Percentiles rank a stretch among this genome's conserved stretches.
These are phyloP conservation scores for Amphipyra tragopoginis DNA, from an alignment of 2,888 invertebrate genomes.

Conservation along the genomic window DNA sequence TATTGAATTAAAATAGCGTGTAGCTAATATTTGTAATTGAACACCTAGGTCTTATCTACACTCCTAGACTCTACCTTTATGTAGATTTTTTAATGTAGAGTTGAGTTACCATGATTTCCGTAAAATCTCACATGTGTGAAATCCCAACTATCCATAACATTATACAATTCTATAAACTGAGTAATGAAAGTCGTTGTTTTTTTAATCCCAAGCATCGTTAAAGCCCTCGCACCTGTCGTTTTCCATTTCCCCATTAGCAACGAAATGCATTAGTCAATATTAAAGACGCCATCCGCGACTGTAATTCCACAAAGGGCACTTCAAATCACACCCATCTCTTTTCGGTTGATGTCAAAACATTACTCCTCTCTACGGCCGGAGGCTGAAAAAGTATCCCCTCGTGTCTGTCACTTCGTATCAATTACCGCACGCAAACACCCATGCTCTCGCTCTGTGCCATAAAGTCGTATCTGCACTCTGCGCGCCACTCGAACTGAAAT, in stretches of 20 bases:
- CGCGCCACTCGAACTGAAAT: slow-evolving; percentile 82
- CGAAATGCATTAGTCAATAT: slow-evolving; percentile 89
- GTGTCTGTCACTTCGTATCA: slow-evolving; percentile 89
- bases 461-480: slow-evolving; percentile 83
- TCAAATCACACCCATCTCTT: slow-evolving; percentile 89
- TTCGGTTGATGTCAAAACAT: slow-evolving; percentile 89
- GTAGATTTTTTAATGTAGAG: no score
- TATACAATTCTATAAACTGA: slow-evolving; percentile 4
- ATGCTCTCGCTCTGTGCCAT: slow-evolving; percentile 66
- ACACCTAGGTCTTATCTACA: no score
- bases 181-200: slow-evolving; percentile 58
- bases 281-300: slow-evolving; percentile 88
- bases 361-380: slow-evolving; percentile 80
- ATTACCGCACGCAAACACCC: slow-evolving; percentile 90
- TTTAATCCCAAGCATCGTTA: slow-evolving; percentile 67
- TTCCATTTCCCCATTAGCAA: slow-evolving; percentile 84
- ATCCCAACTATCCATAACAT: not conserved
- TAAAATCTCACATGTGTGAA: not conserved
- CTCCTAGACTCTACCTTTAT: no score
- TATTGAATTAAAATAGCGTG: no score
- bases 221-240: slow-evolving; percentile 86
- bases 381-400: slow-evolving; percentile 85
- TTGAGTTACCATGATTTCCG: no score
- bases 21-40: no score
- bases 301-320: slow-evolving; percentile 90